Evolutionary conservation across 2,797 vertebrate genomes (phyloP).

Genomic region (Harpagifer antarcticus): DNA sequence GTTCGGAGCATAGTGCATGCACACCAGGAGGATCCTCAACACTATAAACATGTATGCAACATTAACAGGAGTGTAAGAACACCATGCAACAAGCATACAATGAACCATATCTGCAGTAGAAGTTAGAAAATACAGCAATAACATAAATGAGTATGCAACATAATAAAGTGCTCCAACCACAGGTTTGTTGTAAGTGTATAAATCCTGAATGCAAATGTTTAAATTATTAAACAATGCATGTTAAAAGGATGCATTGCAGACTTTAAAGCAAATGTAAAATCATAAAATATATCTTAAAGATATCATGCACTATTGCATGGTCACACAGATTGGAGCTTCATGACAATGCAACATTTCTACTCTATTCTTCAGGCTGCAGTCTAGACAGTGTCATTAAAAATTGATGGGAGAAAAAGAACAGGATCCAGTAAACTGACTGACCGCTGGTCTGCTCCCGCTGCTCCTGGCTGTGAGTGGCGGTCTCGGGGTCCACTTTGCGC

Average conservation of each 20-base stretch:
- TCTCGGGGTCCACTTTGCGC: conserved; percentile 88
- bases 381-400: conserved; percentile 78
- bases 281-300: not conserved
- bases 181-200: not conserved
- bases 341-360: conserved; percentile 60
- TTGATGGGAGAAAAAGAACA: conserved; percentile 58
- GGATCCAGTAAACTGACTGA: conserved; percentile 78
- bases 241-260: not conserved
- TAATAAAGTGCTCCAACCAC: not conserved
- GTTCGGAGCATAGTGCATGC: conserved; percentile 59
- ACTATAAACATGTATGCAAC: conserved; percentile 41
- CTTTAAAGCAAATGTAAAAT: not conserved
- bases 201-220: not conserved
- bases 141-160: not conserved
- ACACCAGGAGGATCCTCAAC: conserved; percentile 44
- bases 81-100: conserved; percentile 21
- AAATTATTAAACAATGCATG: not conserved
- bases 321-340: conserved; percentile 31
- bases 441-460: conserved; percentile 86
- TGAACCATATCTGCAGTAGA: not conserved
- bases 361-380: conserved; percentile 55
- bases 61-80: not conserved
- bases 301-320: conserved; percentile 10
- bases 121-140: not conserved
- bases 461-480: conserved; percentile 83